Evolutionary conservation across 2,113 vertebrate species (phyloP).

Genomic region (Thalassoma bifasciatum): DNA sequence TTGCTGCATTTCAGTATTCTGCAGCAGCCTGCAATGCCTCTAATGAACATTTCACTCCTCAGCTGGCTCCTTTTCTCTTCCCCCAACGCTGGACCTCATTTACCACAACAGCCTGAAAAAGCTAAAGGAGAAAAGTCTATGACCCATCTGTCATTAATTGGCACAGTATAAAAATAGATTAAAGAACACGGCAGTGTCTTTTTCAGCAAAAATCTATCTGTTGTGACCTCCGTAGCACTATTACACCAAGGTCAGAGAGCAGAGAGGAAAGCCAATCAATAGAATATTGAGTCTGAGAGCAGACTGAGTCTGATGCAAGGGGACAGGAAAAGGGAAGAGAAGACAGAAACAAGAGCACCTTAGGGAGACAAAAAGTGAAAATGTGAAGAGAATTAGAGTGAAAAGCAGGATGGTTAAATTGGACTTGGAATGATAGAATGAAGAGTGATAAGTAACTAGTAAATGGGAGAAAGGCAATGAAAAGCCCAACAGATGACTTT

Average conservation of each 20-base stretch:
- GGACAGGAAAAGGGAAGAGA: constrained; percentile 14
- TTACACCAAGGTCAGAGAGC: constrained; percentile 81
- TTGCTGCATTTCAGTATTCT: constrained; percentile 35
- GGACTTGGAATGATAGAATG: not conserved
- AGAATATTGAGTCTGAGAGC: constrained; percentile 73
- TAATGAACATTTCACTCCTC: constrained; percentile 33
- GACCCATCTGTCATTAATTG: constrained; percentile 70
- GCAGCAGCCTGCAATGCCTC: constrained; percentile 32
- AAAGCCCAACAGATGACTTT: constrained; percentile 13
- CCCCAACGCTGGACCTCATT: constrained; percentile 12
- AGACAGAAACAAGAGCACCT: constrained; percentile 13
- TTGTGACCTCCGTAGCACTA: constrained; percentile 71
- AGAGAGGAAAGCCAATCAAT: constrained; percentile 78
- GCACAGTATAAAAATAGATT: constrained; percentile 70
- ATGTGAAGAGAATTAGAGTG: not conserved
- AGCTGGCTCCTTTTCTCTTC: not conserved
- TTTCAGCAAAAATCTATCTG: constrained; percentile 78
- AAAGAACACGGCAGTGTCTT: constrained; percentile 78
- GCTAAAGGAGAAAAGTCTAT: constrained; percentile 51
- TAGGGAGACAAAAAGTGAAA: constrained; percentile 17
- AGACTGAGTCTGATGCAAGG: constrained; percentile 44
- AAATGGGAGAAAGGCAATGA: not conserved
- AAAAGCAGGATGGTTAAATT: not conserved
- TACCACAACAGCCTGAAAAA: constrained; percentile 25
- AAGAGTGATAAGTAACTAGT: constrained; percentile 7